phyloP scores from a whole-genome alignment of 2,797 vertebrate genomes.

The Melanotaenia boesemani region DNA sequence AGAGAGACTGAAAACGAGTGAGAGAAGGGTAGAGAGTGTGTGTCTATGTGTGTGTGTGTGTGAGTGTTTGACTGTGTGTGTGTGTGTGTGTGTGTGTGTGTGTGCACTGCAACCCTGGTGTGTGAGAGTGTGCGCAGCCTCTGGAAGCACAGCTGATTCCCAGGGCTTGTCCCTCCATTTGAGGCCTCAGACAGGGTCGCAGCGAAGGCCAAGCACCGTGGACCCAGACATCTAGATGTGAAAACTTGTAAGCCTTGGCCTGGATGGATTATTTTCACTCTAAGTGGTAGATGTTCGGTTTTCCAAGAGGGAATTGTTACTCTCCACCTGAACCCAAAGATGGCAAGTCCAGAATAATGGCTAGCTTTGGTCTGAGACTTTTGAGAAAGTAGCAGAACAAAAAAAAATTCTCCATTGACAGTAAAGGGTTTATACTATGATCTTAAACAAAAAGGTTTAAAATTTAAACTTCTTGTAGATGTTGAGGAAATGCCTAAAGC shows the following conservation, averaged over 20 bases:
- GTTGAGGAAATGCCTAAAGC: neutral
- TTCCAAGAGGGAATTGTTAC: constrained; percentile 43
- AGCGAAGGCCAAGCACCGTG: constrained; percentile 47
- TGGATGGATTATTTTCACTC: constrained; percentile 51
- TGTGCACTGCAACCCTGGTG: constrained; percentile 34
- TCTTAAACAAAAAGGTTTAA: neutral
- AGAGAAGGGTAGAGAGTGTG: constrained; percentile 48
- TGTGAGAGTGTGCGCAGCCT: constrained; percentile 43
- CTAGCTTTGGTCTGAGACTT: neutral
- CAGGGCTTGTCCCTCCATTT: constrained; percentile 79
- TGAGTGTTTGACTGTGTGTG: constrained; percentile 41
- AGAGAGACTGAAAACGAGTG: constrained; percentile 51
- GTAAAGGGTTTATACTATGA: too few relatives aligned
- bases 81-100: constrained; percentile 36
- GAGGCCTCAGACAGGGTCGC: constrained; percentile 72
- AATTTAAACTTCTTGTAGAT: too few relatives aligned
- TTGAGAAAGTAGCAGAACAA: constrained; percentile 10
- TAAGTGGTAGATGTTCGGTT: constrained; percentile 53
- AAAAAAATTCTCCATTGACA: neutral
- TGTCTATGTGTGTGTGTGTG: constrained; percentile 19
- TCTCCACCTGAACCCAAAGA: constrained; percentile 34
- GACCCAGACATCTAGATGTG: constrained; percentile 47
- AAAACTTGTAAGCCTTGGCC: constrained; percentile 46
- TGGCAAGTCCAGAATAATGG: constrained; percentile 7
- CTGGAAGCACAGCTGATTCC: constrained; percentile 75